phyloP scores from a whole-genome alignment of 1,140 invertebrate genomes.

The Andrena cerasifolii region DNA sequence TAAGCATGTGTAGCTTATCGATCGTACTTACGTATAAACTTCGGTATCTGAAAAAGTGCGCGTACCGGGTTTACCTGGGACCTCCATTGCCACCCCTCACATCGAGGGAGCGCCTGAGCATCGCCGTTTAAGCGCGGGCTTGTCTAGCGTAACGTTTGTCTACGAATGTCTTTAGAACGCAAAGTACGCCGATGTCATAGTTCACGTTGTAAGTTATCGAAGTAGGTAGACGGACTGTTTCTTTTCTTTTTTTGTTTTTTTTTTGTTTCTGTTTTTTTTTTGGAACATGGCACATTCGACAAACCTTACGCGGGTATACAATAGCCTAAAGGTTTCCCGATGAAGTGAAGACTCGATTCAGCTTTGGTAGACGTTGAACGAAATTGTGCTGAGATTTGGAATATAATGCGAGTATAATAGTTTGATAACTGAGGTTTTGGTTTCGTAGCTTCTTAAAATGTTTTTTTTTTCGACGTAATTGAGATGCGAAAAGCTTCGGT shows the following conservation, averaged over 20 bases:
- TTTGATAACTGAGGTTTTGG: too few species aligned
- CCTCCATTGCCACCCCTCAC: neutral
- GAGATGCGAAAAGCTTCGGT: too few species aligned
- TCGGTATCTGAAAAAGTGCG: neutral
- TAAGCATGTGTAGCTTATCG: constrained; percentile 41
- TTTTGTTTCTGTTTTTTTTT: too few species aligned
- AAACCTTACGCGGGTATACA: constrained; percentile 28
- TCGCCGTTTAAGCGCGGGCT: constrained; percentile 55
- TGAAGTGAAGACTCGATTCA: constrained; percentile 5
- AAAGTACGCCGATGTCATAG: constrained; percentile 20
- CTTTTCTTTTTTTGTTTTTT: too few species aligned
- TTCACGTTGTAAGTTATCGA: constrained; percentile 23
- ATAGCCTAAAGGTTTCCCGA: neutral
- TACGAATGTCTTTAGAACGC: constrained; percentile 15
- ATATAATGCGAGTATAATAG: neutral
- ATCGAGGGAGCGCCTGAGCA: constrained; percentile 12
- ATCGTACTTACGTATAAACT: constrained; percentile 29
- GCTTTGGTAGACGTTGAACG: neutral
- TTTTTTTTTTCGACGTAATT: too few species aligned
- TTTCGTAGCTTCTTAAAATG: too few species aligned
- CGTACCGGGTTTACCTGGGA: neutral
- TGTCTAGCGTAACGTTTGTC: constrained; percentile 47
- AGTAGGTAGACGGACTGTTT: constrained; percentile 8
- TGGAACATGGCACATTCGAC: constrained; percentile 36
- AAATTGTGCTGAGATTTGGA: too few species aligned